Base-by-base conservation (phyloP, 2,888 invertebrate species). In the Agrilus cyanescens region DNA sequence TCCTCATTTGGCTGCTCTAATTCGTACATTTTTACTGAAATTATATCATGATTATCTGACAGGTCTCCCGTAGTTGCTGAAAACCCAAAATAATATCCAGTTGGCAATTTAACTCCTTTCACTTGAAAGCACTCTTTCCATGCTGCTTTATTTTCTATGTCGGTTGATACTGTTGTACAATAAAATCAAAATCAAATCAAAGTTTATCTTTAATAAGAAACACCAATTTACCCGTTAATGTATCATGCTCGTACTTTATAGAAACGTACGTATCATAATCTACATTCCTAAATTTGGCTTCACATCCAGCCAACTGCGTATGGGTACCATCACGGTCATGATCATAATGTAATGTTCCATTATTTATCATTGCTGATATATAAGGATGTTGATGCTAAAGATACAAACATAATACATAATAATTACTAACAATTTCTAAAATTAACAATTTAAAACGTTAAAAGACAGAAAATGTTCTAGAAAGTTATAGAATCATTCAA, bases 261-360 rank as follows among this genome's bases (percentile, higher is more conserved):
- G 90, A 82, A 35, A 97, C 58, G 60, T 87, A 86, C 0, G 96
- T 91, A 58, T 97, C 95, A 56, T 87, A 80, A 46, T 90, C 84
- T 40, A 80, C 63, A 72, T 96, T 96, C 41, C 98, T 75, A 65
- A 98, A 88, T 61, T 93, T 90, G 7, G 90, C 88, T 66, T 96
- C 94, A 68, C 98, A 99, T 18, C 98, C 98, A 12, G 94, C 85
- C 12, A 99, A 66, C 67, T 96, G 91, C 1, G 97, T 97, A 65
- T 95, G 95, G 0, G 97, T 97, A 37, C 98, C 98, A 70, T 99
- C 98, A 35, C 88, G 73, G 62, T 99, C 98, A 66, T 99, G 98
- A 68, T 99, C 98, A 66, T 98, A 99, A 62, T 85, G 84, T 47
- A 91, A 71, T 2, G 85, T 75, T 12, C 98, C 98, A 68, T 99